Evolutionary conservation across 2,888 invertebrate species (phyloP), one percentile per base, ranked within the genome.

Genomic region (Calameuta pallipes): DNA sequence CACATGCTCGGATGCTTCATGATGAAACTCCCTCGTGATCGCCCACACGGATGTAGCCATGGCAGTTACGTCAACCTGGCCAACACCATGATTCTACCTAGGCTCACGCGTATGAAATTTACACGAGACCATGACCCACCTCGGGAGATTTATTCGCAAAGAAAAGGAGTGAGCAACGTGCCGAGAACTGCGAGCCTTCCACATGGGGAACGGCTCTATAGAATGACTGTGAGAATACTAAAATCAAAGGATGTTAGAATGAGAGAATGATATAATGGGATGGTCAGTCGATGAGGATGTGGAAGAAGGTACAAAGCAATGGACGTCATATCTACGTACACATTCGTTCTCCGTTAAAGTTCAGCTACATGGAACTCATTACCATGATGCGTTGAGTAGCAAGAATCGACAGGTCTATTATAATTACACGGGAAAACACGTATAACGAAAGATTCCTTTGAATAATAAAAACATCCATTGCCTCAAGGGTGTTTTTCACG

Each of bases 71-170:
- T 74, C 37, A 74, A 34, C n/a, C 36, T 33, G 34, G 36, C 30
- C 74, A 34, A 34, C 36, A 74, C 35, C 36, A 37, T 33, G 74
- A 33, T 31, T 36, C 74, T 71, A 69, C 74, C 68, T 73, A 83
- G 83, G 83, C 82, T 84, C 81, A 82, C 80, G 83, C 81, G 81
- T 81, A 77, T 81, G 79, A 84, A 84, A 83, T 84, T 83, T 82
- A 82, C 83, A 81, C 80, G 78, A 83, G 84, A 82, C 84, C 84
- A 79, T 84, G 84, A 84, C 84, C 84, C 82, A 84, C 82, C 84
- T 84, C 79, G 81, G 13, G 68, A 77, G 71, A 56, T 56, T 56
- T 56, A 56, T 56, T 56, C 56, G 56, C 56, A 56, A 56, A 56
- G 56, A 56, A 56, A 56, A 56, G 1, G 56, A 56, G 23, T 56